phyloP scores from a whole-genome alignment of 2,888 invertebrate species.

The Volucella inanis region DNA sequence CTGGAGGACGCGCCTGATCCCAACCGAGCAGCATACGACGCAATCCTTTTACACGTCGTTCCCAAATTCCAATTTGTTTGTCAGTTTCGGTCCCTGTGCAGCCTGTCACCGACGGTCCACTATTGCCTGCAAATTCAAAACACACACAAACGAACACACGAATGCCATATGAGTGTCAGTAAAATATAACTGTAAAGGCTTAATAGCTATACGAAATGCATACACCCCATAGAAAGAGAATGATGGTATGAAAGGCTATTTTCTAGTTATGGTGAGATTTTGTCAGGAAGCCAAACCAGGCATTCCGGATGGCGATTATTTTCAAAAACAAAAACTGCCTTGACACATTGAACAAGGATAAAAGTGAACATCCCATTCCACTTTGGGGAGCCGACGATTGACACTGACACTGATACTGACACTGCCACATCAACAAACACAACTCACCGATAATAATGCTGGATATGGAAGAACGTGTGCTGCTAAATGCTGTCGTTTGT shows the following conservation, averaged over 20 bases:
- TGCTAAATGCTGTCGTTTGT: conserved; percentile 78
- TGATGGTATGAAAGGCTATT: conserved; percentile 45
- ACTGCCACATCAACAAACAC: background rate
- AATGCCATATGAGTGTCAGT: background rate
- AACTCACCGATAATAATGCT: conserved; percentile 84
- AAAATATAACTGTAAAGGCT: conserved; percentile 15
- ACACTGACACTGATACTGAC: too few relatives aligned
- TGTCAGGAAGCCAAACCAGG: conserved; percentile 41
- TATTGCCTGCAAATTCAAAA: conserved; percentile 79
- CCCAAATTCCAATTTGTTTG: conserved; percentile 94
- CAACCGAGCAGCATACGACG: conserved; percentile 91
- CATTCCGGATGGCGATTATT: conserved; percentile 52
- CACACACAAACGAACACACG: conserved; percentile 8
- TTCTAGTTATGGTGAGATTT: conserved; percentile 47
- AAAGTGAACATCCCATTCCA: background rate
- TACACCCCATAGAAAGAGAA: conserved; percentile 43
- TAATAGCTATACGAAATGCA: conserved; percentile 18
- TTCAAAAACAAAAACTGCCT: conserved; percentile 27
- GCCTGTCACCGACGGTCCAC: conserved; percentile 85
- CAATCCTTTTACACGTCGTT: conserved; percentile 85
- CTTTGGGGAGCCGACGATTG: too few relatives aligned
- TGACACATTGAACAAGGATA: background rate
- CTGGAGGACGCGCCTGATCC: conserved; percentile 93
- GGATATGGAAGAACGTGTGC: conserved; percentile 85
- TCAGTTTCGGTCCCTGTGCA: conserved; percentile 90